Evolutionary conservation across 2,797 vertebrate species (phyloP), one percentile per base, ranked within the genome.

Genomic region (Manis crassicaudata): DNA sequence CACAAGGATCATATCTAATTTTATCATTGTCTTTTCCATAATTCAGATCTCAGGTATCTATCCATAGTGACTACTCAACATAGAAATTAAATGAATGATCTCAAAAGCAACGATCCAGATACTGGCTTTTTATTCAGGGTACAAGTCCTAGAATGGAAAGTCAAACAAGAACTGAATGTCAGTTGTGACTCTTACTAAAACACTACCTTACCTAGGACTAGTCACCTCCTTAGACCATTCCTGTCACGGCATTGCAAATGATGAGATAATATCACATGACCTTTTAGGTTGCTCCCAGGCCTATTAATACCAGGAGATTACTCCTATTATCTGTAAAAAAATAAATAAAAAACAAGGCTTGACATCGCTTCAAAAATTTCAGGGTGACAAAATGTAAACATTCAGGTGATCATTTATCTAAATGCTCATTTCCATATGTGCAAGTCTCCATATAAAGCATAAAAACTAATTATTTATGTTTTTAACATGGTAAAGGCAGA

Each of bases 401-500:
- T 46, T 82, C 67, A 5, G 23, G 21, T 40, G 70, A 79, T 96
- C 65, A 75, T 96, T 90, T 95, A 76, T 93, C 90, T 96, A 95
- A 56, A 92, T 88, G 25, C 58, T 93, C 79, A 29, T 40, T 12
- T 96, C 92, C 94, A 77, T 65, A 93, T 94, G 79, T 73, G 6
- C 18, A 46, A 46, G 20, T 95, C 32, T 94, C 60, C 25, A 73
- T 14, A 25, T 73, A 70, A 5, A 83, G 63, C 52, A 50, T 0
- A 8, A 87, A 21, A 86, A 60, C 14, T 95, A 72, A 84, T 95
- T 89, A 90, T 85, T 84, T 70, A 7, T n/a, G 56, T 85, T 75
- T 32, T 50, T 35, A n/a, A 32, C 58, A n/a, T 50, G 43, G 14
- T 76, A 73, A 81, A 83, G 62, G 25, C 72, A 88, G 88, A 70